Base-by-base conservation (phyloP, 2,797 vertebrate species). In the Iguana delicatissima region DNA sequence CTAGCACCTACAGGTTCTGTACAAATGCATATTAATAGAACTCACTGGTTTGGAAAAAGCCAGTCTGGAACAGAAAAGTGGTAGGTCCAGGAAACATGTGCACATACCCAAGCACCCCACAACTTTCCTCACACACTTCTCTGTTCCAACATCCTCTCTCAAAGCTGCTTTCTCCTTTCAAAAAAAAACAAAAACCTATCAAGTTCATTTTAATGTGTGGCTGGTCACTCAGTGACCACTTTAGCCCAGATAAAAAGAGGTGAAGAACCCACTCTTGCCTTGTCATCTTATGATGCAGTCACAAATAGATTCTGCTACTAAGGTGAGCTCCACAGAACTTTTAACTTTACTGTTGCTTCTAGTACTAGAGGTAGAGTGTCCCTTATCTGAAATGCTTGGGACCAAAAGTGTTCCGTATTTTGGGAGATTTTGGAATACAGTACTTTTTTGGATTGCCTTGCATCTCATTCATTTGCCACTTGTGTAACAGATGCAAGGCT, bases 231-330 rank as follows among this genome's bases (percentile, higher is more conserved):
- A 57, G 7, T 82, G 26, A 5, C 26, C 35, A 32, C 24, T 29
- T 35, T 5, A 85, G 42, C 50, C 32, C 38, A 0, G 13, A 77
- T 22, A 74, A 84, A 91, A 32, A 92, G 74, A 82, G 69, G 10
- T 18, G 13, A 18, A 64, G 67, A 88, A 42, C 1, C 3, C 83
- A 26, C 86, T 42, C 50, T 88, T 85, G 73, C 9, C 35, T 80
- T n/a, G 13, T 77, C 6, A 52, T 32, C 12, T 74, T 35, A 26
- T 57, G 80, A 50, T 46, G 29, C 76, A 64, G 35, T 20, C 91
- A 35, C 86, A 82, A 84, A 85, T 7, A 89, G 55, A 52, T 74
- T 74, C 88, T 88, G 62, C 92, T 42, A 93, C 32, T 89, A 86
- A 88, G 42, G 76, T 46, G 85, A 89, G 69, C 67, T 24, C 1